Evolutionary conservation across 2,888 invertebrate genomes (phyloP).

Genomic region (Heliconius ethilla): DNA sequence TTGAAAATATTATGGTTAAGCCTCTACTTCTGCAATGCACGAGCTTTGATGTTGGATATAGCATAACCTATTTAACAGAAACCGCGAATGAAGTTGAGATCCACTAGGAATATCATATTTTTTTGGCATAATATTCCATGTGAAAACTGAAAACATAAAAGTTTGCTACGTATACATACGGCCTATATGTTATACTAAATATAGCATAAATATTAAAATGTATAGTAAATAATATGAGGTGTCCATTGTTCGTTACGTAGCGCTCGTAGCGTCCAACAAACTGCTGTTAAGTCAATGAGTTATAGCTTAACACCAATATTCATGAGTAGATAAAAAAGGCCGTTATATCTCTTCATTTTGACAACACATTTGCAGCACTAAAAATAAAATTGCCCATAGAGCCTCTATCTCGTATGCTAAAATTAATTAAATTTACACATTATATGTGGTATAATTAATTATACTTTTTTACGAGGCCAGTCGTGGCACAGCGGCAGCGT

Average conservation of each 20-base stretch:
- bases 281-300: slow-evolving; percentile 42
- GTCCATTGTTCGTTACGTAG: slow-evolving; percentile 39
- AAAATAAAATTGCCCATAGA: neutral
- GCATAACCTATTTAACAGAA: slow-evolving; percentile 16
- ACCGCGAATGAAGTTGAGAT: neutral
- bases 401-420: neutral
- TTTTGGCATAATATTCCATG: neutral
- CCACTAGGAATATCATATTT: slow-evolving; percentile 2
- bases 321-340: slow-evolving; percentile 25
- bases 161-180: neutral
- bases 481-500: neutral
- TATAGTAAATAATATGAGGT: slow-evolving; percentile 41
- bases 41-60: slow-evolving; percentile 1
- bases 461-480: neutral
- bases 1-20: slow-evolving; percentile 11
- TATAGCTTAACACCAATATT: slow-evolving; percentile 41
- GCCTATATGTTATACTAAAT: neutral
- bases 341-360: slow-evolving; percentile 12
- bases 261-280: slow-evolving; percentile 25
- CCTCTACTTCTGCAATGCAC: neutral
- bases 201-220: slow-evolving; percentile 36
- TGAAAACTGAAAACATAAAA: slow-evolving; percentile 1
- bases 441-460: neutral
- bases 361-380: slow-evolving; percentile 6
- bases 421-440: too few species aligned